Percentiles rank a stretch among this genome's conserved stretches.
Conservation (phyloP, 2,888 invertebrate species). For the Epinotia ramella region DNA sequence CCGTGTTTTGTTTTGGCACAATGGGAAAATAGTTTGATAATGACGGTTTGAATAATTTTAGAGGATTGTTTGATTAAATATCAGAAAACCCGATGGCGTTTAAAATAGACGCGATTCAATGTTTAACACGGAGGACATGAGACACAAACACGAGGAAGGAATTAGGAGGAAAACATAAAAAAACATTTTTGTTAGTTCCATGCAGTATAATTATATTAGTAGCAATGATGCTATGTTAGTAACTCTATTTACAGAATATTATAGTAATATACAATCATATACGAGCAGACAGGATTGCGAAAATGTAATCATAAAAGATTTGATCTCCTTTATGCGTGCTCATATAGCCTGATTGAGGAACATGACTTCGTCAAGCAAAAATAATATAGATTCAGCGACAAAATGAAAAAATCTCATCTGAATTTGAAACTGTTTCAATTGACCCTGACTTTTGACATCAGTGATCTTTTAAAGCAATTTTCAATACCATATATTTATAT, state of each 20-base stretch:
- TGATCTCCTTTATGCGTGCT: not conserved
- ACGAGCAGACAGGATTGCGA: not conserved
- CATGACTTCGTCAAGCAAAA: no score
- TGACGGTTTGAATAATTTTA: not conserved
- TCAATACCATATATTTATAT: no score
- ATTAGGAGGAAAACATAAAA: conserved; percentile 24
- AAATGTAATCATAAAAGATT: not conserved
- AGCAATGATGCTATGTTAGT: conserved; percentile 24
- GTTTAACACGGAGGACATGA: not conserved
- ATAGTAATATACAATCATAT: not conserved
- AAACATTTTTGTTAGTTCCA: conserved; percentile 27
- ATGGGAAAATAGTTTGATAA: not conserved
- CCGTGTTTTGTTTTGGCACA: not conserved
- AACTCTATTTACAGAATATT: conserved; percentile 16
- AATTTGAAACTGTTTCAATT: not conserved
- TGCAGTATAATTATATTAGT: conserved; percentile 39
- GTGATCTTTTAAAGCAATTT: no score
- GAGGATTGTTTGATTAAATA: not conserved
- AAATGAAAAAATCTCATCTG: not conserved
- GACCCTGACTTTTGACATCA: not conserved
- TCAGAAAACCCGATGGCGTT: not conserved
- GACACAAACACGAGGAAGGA: conserved; percentile 15
- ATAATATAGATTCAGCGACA: no score
- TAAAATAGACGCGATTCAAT: not conserved
- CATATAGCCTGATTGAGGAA: no score